Percentiles rank a stretch among this genome's conserved stretches.
Conservation (phyloP, 2,888 invertebrate genomes). For the Clanis bilineata region DNA sequence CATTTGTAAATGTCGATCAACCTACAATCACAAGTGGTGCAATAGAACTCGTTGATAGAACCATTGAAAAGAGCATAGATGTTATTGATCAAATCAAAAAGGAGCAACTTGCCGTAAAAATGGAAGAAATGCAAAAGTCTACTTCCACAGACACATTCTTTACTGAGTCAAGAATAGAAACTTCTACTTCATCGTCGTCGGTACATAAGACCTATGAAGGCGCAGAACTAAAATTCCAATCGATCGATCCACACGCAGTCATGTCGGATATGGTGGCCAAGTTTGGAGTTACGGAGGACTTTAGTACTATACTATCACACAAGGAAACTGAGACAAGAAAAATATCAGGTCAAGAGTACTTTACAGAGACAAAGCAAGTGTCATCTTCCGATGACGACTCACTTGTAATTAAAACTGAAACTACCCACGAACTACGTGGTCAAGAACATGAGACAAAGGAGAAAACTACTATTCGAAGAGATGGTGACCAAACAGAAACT, state of each 20-base stretch:
- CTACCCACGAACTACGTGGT: constrained; percentile 69
- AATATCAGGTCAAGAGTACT: constrained; percentile 76
- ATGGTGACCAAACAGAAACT: constrained; percentile 75
- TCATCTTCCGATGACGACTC: constrained; percentile 78
- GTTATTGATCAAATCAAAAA: constrained; percentile 71
- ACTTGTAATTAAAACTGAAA: constrained; percentile 72
- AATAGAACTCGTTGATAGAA: constrained; percentile 78
- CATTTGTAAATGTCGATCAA: constrained; percentile 76
- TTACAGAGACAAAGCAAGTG: constrained; percentile 73
- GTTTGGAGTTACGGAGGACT: constrained; percentile 60
- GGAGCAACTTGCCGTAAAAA: constrained; percentile 68
- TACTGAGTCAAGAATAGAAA: constrained; percentile 67
- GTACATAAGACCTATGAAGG: constrained; percentile 66
- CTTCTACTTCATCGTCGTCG: constrained; percentile 71
- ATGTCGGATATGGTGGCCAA: constrained; percentile 74
- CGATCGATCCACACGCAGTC: constrained; percentile 63
- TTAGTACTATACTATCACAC: constrained; percentile 72
- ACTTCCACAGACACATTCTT: constrained; percentile 66
- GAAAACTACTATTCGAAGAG: constrained; percentile 69
- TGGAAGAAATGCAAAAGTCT: constrained; percentile 69
- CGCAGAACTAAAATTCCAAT: constrained; percentile 64
- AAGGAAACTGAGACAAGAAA: constrained; percentile 77
- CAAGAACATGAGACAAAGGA: constrained; percentile 77
- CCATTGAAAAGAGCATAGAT: constrained; percentile 70
- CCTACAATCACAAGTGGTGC: constrained; percentile 80